Percentiles rank a stretch among this genome's conserved stretches.
phyloP scores from a whole-genome alignment of 2,113 vertebrate species.

The Barnardius zonarius region DNA sequence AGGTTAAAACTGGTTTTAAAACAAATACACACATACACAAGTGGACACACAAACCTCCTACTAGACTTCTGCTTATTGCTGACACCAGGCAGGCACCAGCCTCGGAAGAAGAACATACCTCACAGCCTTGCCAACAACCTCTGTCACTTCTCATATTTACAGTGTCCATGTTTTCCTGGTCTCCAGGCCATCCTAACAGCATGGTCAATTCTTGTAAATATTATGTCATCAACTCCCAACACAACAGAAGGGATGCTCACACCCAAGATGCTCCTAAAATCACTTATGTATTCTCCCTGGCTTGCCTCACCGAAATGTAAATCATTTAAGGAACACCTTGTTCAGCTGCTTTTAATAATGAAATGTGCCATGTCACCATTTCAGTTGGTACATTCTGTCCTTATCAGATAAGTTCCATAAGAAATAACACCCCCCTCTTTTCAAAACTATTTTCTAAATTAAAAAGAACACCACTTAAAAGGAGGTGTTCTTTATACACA shows the following conservation, averaged over 20 bases:
- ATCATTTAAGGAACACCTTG: not conserved
- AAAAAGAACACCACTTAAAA: constrained; percentile 16
- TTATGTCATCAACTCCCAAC: not conserved
- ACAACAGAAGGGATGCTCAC: not conserved
- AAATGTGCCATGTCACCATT: not conserved
- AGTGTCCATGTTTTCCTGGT: not conserved
- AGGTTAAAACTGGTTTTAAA: not conserved
- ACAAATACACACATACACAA: accelerated
- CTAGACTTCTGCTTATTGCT: not conserved
- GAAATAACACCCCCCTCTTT: not conserved
- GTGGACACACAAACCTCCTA: not conserved
- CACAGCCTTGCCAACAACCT: not conserved
- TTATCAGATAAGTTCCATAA: constrained; percentile 19
- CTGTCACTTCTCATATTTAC: not conserved
- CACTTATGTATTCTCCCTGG: not conserved
- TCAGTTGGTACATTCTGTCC: not conserved
- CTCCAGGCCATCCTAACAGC: not conserved
- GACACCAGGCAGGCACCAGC: not conserved
- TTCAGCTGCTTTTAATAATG: not conserved
- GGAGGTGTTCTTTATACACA: not conserved
- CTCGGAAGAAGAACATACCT: not conserved
- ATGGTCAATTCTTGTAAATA: not conserved
- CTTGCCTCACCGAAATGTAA: not conserved
- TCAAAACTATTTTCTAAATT: not conserved
- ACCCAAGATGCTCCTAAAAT: not conserved